Evolutionary conservation across 2,888 invertebrate species (phyloP).

Genomic region (Phlogophora meticulosa): DNA sequence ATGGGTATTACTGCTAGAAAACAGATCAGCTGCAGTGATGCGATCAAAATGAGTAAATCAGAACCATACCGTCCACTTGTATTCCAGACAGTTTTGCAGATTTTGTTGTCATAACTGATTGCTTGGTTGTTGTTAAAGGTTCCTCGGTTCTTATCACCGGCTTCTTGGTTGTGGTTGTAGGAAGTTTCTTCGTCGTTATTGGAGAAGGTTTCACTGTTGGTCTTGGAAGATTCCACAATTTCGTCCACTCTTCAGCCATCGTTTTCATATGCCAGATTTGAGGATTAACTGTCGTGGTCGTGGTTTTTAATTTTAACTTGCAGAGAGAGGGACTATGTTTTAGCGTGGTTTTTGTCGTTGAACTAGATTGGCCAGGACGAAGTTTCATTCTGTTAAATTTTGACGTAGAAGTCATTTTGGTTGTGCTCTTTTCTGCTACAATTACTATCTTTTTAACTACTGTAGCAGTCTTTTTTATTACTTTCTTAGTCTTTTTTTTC

Average conservation of each 20-base stretch:
- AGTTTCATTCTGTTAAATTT: not conserved
- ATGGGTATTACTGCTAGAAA: not conserved
- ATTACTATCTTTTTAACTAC: no score
- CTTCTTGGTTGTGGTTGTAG: not conserved
- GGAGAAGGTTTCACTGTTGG: not conserved
- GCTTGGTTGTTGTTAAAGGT: not conserved
- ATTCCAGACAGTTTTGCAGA: not conserved
- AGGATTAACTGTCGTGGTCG: not conserved
- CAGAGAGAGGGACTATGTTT: not conserved
- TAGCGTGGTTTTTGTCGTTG: not conserved
- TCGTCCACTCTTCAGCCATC: not conserved
- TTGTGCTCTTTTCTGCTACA: not conserved
- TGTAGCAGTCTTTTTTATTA: not conserved
- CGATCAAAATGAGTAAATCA: constrained; percentile 1
- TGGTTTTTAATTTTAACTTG: constrained; percentile 8
- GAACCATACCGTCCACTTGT: constrained; percentile 11
- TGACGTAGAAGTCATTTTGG: not conserved
- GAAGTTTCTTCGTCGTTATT: not conserved
- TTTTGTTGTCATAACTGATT: not conserved
- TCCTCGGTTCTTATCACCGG: not conserved
- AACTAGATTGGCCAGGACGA: not conserved
- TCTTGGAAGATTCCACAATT: not conserved
- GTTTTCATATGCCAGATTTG: not conserved
- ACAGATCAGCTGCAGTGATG: not conserved
- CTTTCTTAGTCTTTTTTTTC: not conserved